phyloP scores from a whole-genome alignment of 2,113 vertebrate genomes.

The Sialia sialis region DNA sequence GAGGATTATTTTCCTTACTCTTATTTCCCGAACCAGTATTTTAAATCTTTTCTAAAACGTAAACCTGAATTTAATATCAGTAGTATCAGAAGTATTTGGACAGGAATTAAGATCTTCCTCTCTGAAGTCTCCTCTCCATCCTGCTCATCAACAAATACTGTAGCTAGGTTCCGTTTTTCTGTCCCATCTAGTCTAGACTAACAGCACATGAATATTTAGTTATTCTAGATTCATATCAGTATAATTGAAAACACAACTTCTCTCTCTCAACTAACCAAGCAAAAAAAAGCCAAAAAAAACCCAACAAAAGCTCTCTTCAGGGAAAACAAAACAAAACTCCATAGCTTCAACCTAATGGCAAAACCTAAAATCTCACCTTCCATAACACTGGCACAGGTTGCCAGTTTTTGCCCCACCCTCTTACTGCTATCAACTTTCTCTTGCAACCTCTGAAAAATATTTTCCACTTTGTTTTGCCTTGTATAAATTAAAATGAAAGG shows the following conservation, averaged over 20 bases:
- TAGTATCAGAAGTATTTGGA: background rate
- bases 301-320: background rate
- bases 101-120: background rate
- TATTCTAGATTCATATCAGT: background rate
- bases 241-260: background rate
- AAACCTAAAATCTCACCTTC: background rate
- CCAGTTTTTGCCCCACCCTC: background rate
- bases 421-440: background rate
- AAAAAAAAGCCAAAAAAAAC: rapidly evolving
- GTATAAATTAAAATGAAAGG: background rate
- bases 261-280: background rate
- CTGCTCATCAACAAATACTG: background rate
- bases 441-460: background rate
- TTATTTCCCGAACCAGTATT: background rate
- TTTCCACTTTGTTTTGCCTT: background rate
- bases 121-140: background rate
- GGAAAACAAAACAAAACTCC: background rate
- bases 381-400: background rate
- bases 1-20: background rate
- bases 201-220: background rate
- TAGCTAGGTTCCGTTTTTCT: background rate
- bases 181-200: background rate
- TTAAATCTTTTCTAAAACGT: background rate
- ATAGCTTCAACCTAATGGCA: background rate
- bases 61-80: background rate